Evolutionary conservation across 2,888 invertebrate genomes (phyloP).

Genomic region (Heliconius cydno): DNA sequence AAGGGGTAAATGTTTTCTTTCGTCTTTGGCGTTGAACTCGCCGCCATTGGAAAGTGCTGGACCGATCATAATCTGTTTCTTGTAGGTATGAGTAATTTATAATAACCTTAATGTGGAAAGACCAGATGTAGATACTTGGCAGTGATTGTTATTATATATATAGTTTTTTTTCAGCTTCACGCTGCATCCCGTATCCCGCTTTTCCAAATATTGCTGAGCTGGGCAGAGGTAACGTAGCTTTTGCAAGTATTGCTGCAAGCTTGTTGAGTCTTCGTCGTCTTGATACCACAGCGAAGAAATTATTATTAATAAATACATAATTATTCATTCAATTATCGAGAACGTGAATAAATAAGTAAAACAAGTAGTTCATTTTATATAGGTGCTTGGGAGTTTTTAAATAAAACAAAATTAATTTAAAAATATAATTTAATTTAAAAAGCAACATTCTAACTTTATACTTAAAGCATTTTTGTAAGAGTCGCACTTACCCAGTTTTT

Average conservation of each 20-base stretch:
- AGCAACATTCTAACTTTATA: background rate
- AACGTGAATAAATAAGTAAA: background rate
- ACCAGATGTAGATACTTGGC: background rate
- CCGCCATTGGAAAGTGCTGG: slow-evolving; percentile 41
- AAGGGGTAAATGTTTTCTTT: slow-evolving; percentile 37
- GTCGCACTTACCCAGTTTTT: background rate
- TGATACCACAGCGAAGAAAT: too few relatives aligned
- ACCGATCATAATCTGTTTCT: slow-evolving; percentile 22
- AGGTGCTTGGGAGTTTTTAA: background rate
- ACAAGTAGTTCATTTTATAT: background rate
- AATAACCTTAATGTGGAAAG: background rate
- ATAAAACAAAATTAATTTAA: background rate
- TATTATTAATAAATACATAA: too few relatives aligned
- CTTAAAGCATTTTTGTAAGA: background rate
- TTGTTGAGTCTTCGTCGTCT: too few relatives aligned
- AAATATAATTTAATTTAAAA: slow-evolving; percentile 6
- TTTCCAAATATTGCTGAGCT: too few relatives aligned
- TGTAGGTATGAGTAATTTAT: slow-evolving; percentile 1
- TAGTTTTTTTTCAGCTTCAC: too few relatives aligned
- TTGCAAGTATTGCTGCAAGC: too few relatives aligned
- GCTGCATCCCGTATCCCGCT: too few relatives aligned
- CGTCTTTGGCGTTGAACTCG: slow-evolving; percentile 26
- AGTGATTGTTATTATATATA: too few relatives aligned
- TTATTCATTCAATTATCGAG: too few relatives aligned
- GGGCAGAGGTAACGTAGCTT: too few relatives aligned